Evolutionary conservation across 2,888 invertebrate species (phyloP).

Genomic region (Brenthis hecate): DNA sequence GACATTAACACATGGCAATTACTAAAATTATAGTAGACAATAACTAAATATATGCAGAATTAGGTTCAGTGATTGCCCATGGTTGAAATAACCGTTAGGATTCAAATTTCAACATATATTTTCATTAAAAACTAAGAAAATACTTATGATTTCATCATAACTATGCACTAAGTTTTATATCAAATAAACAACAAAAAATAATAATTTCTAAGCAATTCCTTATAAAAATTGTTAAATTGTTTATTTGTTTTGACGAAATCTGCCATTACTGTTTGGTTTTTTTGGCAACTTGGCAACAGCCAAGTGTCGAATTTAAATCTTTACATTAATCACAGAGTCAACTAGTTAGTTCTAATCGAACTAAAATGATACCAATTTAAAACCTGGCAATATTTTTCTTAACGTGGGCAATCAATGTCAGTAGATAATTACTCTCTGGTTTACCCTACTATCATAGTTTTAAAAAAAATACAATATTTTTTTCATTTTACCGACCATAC

Average conservation of each 20-base stretch:
- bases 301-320: neutral
- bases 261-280: neutral
- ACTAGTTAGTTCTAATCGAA: neutral
- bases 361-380: neutral
- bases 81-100: neutral
- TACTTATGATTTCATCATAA: neutral
- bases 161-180: neutral
- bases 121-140: slow-evolving; percentile 3
- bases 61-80: no score
- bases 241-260: neutral
- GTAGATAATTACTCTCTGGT: slow-evolving; percentile 5
- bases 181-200: neutral
- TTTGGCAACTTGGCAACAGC: no score
- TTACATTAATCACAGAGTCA: neutral
- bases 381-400: slow-evolving; percentile 2
- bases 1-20: no score
- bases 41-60: no score
- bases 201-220: neutral
- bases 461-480: no score
- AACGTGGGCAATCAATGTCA: slow-evolving; percentile 3
- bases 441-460: neutral
- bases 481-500: no score
- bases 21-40: no score
- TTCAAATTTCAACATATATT: neutral
- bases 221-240: neutral